Evolutionary conservation across 1,140 invertebrate species (phyloP).

Genomic region (Aphaenogaster rudis): DNA sequence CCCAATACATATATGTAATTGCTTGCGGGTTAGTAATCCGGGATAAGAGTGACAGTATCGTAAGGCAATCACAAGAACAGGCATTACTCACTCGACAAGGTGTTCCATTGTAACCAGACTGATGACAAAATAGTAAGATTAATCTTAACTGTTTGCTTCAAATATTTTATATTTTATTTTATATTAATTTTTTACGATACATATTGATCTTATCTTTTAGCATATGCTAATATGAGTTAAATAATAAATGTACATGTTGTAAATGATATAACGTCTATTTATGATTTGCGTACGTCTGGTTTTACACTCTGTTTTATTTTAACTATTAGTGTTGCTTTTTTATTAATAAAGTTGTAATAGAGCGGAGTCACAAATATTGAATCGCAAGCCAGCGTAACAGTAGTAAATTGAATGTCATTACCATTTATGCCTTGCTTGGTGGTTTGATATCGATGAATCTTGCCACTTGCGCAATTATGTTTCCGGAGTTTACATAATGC

Average conservation of each 20-base stretch:
- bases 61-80: constrained; percentile 20
- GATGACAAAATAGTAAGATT: constrained; percentile 16
- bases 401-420: constrained; percentile 55
- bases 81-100: constrained; percentile 27
- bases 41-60: constrained; percentile 59
- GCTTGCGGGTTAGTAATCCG: constrained; percentile 40
- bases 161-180: background rate
- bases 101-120: constrained; percentile 27
- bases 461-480: constrained; percentile 21
- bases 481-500: constrained; percentile 58
- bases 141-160: background rate
- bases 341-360: constrained; percentile 3
- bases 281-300: background rate
- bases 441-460: constrained; percentile 59
- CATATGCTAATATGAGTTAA: background rate
- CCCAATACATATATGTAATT: constrained; percentile 30
- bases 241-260: constrained; percentile 13
- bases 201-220: background rate
- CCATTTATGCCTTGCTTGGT: constrained; percentile 10
- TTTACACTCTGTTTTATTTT: background rate
- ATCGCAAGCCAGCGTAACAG: background rate
- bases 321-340: background rate
- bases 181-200: background rate
- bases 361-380: constrained; percentile 14
- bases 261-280: background rate